Base-by-base conservation (phyloP, 2,797 vertebrate genomes). In the Acrossocheilus wenchowensis region DNA sequence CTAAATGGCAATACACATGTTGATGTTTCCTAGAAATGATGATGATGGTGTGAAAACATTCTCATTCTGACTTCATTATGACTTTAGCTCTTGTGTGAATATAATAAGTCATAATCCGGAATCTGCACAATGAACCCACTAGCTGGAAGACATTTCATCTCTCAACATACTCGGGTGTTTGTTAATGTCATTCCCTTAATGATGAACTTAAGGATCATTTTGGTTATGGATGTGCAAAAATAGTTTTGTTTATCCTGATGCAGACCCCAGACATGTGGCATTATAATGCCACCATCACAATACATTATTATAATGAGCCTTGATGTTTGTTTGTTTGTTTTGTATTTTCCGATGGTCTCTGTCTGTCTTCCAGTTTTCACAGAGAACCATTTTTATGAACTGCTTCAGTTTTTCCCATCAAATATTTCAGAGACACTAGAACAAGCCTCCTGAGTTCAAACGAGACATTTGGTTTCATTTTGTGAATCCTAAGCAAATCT, bases 381-480 rank as follows among this genome's bases (percentile, higher is more conserved):
- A 26, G 11, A 62, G 39, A 83, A 52, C 15, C 8, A 3, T 52
- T 84, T 23, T 66, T 26, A 39, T 68, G 60, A 43, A n/a, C 43
- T 64, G 26, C 54, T 11, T 19, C 4, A 68, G 10, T 41, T 78
- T 73, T 80, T 36, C 36, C 43, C 41, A 73, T 83, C 52, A 60
- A 14, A 60, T 73, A 17, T 64, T 86, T 81, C 21, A 48, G 26
- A 81, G 84, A 71, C 14, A 34, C 52, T 62, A n/a, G 52, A 86
- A 14, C 21, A 52, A 60, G 26, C 52, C 68, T 80, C 48, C 6
- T 17, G 45, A 62, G 75, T 79, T 73, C 57, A 62, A 74, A 66
- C 1, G 34, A 64, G 78, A 79, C 36, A 71, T 71, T 69, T 79
- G 83, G 75, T 79, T 84, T 85, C 50, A 85, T 85, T 69, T 79